Base-by-base conservation (phyloP, 1,140 invertebrate genomes). In the Mercenaria mercenaria region DNA sequence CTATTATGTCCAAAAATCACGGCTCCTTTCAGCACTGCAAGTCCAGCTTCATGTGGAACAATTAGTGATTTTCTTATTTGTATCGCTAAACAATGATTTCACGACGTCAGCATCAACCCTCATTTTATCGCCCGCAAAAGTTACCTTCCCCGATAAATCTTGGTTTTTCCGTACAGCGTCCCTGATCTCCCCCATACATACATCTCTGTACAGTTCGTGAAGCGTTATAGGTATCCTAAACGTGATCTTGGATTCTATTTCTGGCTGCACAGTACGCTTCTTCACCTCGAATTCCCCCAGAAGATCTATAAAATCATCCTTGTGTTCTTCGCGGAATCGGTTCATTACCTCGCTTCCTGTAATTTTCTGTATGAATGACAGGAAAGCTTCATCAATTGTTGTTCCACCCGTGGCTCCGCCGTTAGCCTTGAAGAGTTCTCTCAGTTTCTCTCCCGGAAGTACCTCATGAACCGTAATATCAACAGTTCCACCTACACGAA, bases 21-120 rank as follows among this genome's bases (percentile, higher is more conserved):
- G 6, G 90, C 91, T 6, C 91, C 91, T 77, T 92, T 92, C 23
- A 92, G 41, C n/a, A 92, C 90, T 23, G 91, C 77, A 6, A 92
- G 41, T 26, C 86, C 90, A 0, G 90, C 88, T 0, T 92, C 92
- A 26, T 59, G 47, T 13, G 92, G 92, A 1, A 56, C 82, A 77
- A 0, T 50, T 0, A 8, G 67, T 56, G n/a, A 88, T 81, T n/a
- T 20, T 34, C 26, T 80, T 34, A 41, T 32, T 56, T 13, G 87
- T 59, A 0, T 56, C 29, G 4, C 37, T 26, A 56, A 81, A 88
- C n/a, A 88, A 43, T 37, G n/a, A 37, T 41, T 50, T 88, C 0
- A 52, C 34, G 0, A 81, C 34, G 15, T 72, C 29, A 1, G 61
- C 6, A n/a, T 82, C 77, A 23, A 74, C n/a, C 43, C 43, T 52